Evolutionary conservation across 1,140 invertebrate species (phyloP), one percentile per base, ranked within the genome.

Genomic region (Pseudobourletiella spinata): DNA sequence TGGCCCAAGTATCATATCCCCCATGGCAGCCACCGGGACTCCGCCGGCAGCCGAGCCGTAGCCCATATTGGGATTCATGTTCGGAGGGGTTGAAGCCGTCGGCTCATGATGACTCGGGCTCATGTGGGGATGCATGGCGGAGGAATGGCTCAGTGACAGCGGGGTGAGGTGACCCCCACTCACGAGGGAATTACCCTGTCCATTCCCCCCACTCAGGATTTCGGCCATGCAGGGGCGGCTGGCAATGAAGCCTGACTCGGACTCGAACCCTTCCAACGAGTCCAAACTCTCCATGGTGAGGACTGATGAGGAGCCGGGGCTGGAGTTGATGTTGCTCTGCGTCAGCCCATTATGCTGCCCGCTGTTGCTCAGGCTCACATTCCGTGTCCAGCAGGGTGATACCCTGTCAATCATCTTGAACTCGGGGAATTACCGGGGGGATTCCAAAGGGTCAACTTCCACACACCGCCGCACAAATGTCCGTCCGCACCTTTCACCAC

Each of bases 221-320:
- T 94, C 91, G 15, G 90, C 89, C 87, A 94, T 93, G 48, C 88
- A 90, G 0, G 89, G 89, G 74, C 91, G 88, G 72, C 86, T 91
- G 16, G 89, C 91, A 72, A 94, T 92, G 79, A 92, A 94, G 61
- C 89, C 89, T 42, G 86, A 88, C 72, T 61, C 61, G 6, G 63
- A 66, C 14, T 69, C 67, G 44, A 66, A 67, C 16, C 64, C 66
- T 59, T 70, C 65, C 3, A 70, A 54, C n/a, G 68, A 67, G 39
- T 69, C 68, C 8, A 70, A 42, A 42, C 59, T 65, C 58, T 70
- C 65, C 52, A 70, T 65, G 11, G 68, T 67, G 3, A 67, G 46
- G 11, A 69, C 61, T 20, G 65, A 66, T 6, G 64, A 66, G 24
- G 68, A 69, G 43, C 62, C 68, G 1, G 64, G 67, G 54, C 68